These are phyloP conservation scores for Amphipoea lucens DNA, from an alignment of 2,888 invertebrate genomes.

Conservation along the genomic window DNA sequence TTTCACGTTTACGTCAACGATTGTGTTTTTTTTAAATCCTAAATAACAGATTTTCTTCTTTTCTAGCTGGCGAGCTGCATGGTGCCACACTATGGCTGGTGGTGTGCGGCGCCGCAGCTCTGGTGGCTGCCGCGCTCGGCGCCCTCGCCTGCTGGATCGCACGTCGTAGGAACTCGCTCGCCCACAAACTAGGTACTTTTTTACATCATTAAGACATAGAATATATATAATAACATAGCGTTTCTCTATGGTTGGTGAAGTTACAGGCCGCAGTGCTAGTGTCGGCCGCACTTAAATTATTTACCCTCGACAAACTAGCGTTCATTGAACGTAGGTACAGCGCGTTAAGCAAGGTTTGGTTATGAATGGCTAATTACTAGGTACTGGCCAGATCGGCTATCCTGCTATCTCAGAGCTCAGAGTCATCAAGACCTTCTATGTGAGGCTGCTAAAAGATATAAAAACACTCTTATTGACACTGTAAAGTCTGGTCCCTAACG, in stretches of 20 bases:
- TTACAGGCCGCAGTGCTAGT: background rate
- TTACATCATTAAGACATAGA: background rate
- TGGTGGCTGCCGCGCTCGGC: constrained; percentile 73
- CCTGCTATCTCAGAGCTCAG: background rate
- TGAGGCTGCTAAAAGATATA: background rate
- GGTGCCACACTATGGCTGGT: constrained; percentile 81
- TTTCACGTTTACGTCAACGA: background rate
- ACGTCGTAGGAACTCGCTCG: constrained; percentile 80
- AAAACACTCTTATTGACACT: background rate
- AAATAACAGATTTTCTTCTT: background rate
- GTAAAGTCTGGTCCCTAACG: background rate
- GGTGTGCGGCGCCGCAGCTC: constrained; percentile 75
- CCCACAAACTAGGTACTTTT: constrained; percentile 84
- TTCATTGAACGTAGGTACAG: background rate
- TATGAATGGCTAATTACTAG: background rate
- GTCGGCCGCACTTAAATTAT: background rate
- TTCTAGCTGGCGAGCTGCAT: constrained; percentile 79
- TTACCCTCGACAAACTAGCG: background rate
- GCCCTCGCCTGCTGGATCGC: constrained; percentile 84
- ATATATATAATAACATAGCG: background rate
- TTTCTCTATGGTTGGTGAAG: background rate
- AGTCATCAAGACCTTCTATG: background rate
- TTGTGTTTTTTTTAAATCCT: background rate
- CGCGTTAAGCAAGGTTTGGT: background rate
- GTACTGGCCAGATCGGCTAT: background rate